Evolutionary conservation across 2,888 invertebrate species (phyloP).

Genomic region (Drosophila nr. perissopoda): DNA sequence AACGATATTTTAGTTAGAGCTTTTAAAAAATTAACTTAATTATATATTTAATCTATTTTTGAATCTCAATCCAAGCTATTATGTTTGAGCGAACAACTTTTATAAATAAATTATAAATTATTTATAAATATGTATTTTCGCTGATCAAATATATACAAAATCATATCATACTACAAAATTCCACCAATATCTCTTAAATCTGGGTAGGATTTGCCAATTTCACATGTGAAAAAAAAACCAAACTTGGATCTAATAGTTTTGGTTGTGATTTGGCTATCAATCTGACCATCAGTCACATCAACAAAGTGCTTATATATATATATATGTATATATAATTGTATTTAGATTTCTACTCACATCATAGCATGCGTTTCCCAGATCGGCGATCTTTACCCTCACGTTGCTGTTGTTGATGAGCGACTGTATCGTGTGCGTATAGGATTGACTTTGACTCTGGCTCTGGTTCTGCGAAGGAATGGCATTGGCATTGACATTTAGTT

Average conservation of each 20-base stretch:
- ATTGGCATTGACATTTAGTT: slow-evolving; percentile 79
- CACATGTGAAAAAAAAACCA: neutral
- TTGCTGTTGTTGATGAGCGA: slow-evolving; percentile 85
- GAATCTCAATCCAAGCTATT: neutral
- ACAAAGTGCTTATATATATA: neutral
- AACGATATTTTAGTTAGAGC: neutral
- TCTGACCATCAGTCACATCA: neutral
- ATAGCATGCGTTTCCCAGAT: slow-evolving; percentile 94
- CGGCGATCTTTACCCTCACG: slow-evolving; percentile 92
- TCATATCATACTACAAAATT: neutral
- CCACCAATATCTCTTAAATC: too few species aligned
- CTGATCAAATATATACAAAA: neutral
- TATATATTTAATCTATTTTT: neutral
- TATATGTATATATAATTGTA: neutral
- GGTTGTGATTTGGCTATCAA: neutral
- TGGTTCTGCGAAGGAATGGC: slow-evolving; percentile 82
- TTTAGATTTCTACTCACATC: slow-evolving; percentile 86
- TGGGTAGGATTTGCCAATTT: too few species aligned
- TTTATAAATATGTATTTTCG: fast-evolving
- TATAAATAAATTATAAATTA: neutral
- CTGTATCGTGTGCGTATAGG: slow-evolving; percentile 84
- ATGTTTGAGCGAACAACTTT: neutral
- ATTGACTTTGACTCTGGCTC: slow-evolving; percentile 77
- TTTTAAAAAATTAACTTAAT: neutral
- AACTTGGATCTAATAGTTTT: neutral